Evolutionary conservation across 1,140 invertebrate genomes (phyloP), one percentile per base, ranked within the genome.

Genomic region (Paralvinella palmiformis): DNA sequence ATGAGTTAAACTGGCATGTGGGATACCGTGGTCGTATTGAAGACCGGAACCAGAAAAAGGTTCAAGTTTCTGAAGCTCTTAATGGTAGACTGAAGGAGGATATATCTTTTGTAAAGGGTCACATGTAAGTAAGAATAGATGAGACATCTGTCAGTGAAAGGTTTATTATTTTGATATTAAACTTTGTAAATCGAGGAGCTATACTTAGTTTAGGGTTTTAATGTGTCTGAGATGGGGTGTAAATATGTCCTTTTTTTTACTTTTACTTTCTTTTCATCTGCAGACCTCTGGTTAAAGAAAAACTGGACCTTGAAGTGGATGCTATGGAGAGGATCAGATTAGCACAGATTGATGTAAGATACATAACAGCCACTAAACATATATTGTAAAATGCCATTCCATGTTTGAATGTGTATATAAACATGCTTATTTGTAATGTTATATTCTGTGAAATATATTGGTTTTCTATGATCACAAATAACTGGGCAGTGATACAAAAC

Each of bases 231-330:
- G 37, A 15, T 44, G 7, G n/a, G 10, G 37, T 13, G 10, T 10
- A n/a, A 41, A 13, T 41, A n/a, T 41, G 37, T 57, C 57, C 13
- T 3, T 33, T 2, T 63, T 32, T 20, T 41, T 22, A 58, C 17
- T 33, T 31, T 50, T 20, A 61, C 35, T 57, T 31, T 58, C 31
- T 59, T 48, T n/a, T 57, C 27, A 32, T 61, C 64, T 69, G 48
- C 56, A 79, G 76, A 36, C 77, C 77, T 22, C 59, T 79, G 22
- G 77, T 79, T 17, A 70, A 76, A 66, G 77, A 79, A 48, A 79
- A 79, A 35, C 64, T 79, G 62, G 67, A 72, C n/a, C 62, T 79
- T 24, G 77, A 79, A 53, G 53, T 71, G 58, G 69, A 75, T 62
- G 76, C 77, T 2, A 79, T 79, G 77, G 68, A 72, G 41, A 75